A percentile compares a stretch with the other conserved stretches of the same genome.
These are phyloP conservation scores for Dicranocentrus wangi DNA, from an alignment of 2,888 invertebrate genomes.

Conservation along the genomic window DNA sequence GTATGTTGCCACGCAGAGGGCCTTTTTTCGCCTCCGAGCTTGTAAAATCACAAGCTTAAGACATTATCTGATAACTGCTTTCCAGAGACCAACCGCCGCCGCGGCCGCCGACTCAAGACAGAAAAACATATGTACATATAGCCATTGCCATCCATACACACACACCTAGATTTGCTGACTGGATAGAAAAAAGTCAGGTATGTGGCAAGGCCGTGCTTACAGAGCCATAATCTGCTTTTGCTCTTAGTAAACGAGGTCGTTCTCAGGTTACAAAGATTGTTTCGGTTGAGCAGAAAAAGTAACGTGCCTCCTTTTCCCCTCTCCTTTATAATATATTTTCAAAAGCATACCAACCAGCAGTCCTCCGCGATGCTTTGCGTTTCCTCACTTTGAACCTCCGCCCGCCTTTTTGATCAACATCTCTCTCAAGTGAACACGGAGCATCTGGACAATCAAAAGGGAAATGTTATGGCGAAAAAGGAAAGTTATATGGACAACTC, in stretches of 20 bases:
- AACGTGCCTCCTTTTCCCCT: constrained; percentile 33
- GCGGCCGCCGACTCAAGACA: constrained; percentile 23
- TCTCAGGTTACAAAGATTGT: constrained; percentile 55
- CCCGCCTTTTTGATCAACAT: constrained; percentile 35
- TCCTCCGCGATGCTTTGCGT: too few species aligned
- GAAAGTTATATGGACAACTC: constrained; percentile 17
- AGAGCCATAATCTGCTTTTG: constrained; percentile 53
- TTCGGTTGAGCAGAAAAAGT: constrained; percentile 19
- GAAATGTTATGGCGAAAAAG: constrained; percentile 25
- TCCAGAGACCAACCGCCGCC: constrained; percentile 42
- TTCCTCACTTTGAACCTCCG: constrained; percentile 20
- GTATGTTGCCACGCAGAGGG: background rate
- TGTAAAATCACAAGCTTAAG: constrained; percentile 52
- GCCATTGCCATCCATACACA: background rate
- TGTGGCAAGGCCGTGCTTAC: background rate
- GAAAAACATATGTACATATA: constrained; percentile 11
- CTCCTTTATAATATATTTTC: constrained; percentile 51
- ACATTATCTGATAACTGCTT: constrained; percentile 58
- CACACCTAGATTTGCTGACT: too few species aligned
- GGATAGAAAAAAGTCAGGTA: too few species aligned
- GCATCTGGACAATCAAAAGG: constrained; percentile 52
- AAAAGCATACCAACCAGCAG: constrained; percentile 42
- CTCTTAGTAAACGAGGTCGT: constrained; percentile 51
- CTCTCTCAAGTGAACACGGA: constrained; percentile 27
- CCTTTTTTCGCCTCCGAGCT: constrained; percentile 35